These are phyloP conservation scores for Hydropsyche tenuis DNA, from an alignment of 1,140 invertebrate genomes.

Conservation along the genomic window DNA sequence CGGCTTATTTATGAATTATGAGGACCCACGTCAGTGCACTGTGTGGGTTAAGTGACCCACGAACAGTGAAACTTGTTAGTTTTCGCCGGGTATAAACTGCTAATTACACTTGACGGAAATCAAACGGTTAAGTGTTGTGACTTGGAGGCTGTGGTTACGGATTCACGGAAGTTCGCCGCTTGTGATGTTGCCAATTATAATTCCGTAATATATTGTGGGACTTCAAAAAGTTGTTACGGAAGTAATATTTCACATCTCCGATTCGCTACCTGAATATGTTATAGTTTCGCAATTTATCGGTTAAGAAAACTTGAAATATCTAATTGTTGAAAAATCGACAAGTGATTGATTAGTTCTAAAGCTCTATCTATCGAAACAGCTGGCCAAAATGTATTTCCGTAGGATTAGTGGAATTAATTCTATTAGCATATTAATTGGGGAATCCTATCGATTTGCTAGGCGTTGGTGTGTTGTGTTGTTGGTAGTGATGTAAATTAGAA, in stretches of 20 bases:
- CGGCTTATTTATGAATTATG: slow-evolving; percentile 2
- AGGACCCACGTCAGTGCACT: background rate
- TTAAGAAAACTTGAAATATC: too few species aligned
- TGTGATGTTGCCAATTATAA: too few species aligned
- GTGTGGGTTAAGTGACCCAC: background rate
- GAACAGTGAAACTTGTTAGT: background rate
- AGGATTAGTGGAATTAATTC: slow-evolving; percentile 2
- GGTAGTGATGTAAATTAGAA: background rate
- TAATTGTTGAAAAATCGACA: too few species aligned
- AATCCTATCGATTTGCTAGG: background rate
- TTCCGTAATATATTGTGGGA: too few species aligned
- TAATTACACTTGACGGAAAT: background rate
- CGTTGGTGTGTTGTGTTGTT: background rate
- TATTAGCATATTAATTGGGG: slow-evolving; percentile 2
- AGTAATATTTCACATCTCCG: too few species aligned
- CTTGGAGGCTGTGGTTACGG: background rate
- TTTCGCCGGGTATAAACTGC: slow-evolving; percentile 6
- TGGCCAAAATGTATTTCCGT: background rate
- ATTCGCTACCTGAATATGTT: too few species aligned
- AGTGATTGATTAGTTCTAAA: too few species aligned
- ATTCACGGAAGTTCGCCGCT: too few species aligned
- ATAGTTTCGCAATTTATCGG: too few species aligned
- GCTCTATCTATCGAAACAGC: too few species aligned
- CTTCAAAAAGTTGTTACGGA: too few species aligned
- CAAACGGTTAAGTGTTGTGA: background rate